These are phyloP conservation scores for Pachyrhynchus sulphureomaculatus DNA, from an alignment of 1,140 invertebrate genomes.

Conservation along the genomic window DNA sequence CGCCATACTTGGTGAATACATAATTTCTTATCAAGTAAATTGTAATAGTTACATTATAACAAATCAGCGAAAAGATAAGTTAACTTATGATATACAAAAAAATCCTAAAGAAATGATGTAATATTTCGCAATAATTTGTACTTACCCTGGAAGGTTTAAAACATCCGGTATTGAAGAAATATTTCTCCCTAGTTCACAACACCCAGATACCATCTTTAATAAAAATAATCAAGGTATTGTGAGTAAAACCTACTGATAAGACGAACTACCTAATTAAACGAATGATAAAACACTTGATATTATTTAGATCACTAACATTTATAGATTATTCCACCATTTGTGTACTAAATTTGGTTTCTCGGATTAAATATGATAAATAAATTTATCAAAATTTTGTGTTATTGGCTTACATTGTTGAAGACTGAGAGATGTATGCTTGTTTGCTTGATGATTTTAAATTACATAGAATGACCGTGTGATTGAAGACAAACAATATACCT, in stretches of 20 bases:
- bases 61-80: too few relatives aligned
- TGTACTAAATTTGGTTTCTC: neutral
- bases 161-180: too few relatives aligned
- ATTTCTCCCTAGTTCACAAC: constrained; percentile 12
- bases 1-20: neutral
- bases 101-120: too few relatives aligned
- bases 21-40: neutral
- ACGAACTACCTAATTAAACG: constrained; percentile 12
- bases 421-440: too few relatives aligned
- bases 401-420: neutral
- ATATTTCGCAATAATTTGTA: neutral
- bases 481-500: neutral
- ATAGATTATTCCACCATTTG: too few relatives aligned
- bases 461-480: neutral
- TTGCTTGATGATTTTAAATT: too few relatives aligned
- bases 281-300: neutral
- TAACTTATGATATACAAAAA: too few relatives aligned
- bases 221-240: constrained; percentile 22
- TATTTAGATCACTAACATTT: constrained; percentile 8
- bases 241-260: constrained; percentile 21
- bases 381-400: neutral
- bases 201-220: constrained; percentile 23
- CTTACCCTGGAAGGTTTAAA: neutral
- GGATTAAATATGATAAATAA: neutral
- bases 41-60: too few relatives aligned